These are phyloP conservation scores for Dicrurus megarhynchus DNA, from an alignment of 2,113 vertebrate species.

Conservation along the genomic window DNA sequence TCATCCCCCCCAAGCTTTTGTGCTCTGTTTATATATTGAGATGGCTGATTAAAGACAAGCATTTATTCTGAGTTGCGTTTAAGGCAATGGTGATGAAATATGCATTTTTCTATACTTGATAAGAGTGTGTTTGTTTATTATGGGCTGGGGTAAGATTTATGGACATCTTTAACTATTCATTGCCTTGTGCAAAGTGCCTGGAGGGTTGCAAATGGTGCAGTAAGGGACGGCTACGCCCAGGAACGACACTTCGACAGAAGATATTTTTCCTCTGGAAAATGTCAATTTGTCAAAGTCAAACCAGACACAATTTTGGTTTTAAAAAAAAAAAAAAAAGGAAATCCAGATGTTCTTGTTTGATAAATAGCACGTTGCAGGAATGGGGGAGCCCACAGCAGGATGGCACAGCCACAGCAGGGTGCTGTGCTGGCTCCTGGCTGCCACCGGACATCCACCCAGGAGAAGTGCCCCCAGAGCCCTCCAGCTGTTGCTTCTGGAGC, in stretches of 20 bases:
- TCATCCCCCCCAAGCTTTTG: neutral
- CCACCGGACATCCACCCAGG: neutral
- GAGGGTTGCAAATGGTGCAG: slow-evolving; percentile 38
- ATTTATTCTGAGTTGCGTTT: neutral
- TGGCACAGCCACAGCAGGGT: neutral
- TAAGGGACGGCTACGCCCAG: neutral
- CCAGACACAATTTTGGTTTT: neutral
- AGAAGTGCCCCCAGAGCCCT: neutral
- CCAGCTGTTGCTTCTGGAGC: neutral
- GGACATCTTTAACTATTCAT: slow-evolving; percentile 49
- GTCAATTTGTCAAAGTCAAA: slow-evolving; percentile 7
- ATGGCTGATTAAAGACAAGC: slow-evolving; percentile 33
- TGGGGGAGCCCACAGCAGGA: neutral
- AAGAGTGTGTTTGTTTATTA: slow-evolving; percentile 54
- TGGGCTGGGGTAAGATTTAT: slow-evolving; percentile 43
- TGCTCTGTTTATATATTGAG: neutral
- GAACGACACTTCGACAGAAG: neutral
- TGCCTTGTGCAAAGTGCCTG: neutral
- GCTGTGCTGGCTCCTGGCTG: neutral
- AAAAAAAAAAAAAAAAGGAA: neutral
- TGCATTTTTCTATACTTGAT: slow-evolving; percentile 45
- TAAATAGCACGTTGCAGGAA: neutral
- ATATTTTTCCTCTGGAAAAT: slow-evolving; percentile 16
- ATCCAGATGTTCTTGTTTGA: slow-evolving; percentile 33
- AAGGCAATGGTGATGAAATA: slow-evolving; percentile 46